A percentile compares a stretch with the other conserved stretches of the same genome.
phyloP scores from a whole-genome alignment of 2,113 vertebrate species.

The Trochalopteron elliotii region DNA sequence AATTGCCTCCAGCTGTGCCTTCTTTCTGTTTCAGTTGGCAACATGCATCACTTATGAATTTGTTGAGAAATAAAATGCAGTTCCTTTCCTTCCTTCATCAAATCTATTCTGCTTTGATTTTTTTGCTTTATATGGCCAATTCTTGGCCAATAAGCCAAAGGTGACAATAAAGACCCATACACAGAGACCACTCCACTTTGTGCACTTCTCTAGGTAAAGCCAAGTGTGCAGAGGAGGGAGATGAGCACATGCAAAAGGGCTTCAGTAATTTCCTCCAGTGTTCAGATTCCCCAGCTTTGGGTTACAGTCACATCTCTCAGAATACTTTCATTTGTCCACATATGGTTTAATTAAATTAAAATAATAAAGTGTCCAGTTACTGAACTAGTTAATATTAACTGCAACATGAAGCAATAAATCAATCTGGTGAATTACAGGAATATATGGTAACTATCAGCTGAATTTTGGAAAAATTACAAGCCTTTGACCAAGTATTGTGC shows the following conservation, averaged over 20 bases:
- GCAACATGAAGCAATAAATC: accelerated
- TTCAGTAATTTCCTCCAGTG: neutral
- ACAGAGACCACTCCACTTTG: neutral
- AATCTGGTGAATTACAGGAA: neutral
- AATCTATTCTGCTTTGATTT: neutral
- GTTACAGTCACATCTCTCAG: neutral
- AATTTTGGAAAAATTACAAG: neutral
- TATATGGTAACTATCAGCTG: neutral
- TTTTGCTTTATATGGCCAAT: neutral
- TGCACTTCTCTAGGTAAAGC: neutral
- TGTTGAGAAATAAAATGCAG: neutral
- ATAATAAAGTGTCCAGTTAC: neutral
- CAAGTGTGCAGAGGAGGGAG: neutral
- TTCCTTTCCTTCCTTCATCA: neutral
- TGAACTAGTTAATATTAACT: neutral
- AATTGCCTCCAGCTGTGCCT: conserved; percentile 22
- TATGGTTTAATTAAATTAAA: neutral
- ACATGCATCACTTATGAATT: neutral
- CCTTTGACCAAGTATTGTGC: neutral
- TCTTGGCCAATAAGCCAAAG: neutral
- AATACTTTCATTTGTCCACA: neutral
- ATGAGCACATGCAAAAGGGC: neutral
- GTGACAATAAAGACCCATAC: neutral
- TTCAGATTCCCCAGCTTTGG: neutral
- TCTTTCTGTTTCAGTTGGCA: neutral